These are phyloP conservation scores for Phalanger gymnotis DNA, from an alignment of 2,797 vertebrate genomes.

Conservation along the genomic window DNA sequence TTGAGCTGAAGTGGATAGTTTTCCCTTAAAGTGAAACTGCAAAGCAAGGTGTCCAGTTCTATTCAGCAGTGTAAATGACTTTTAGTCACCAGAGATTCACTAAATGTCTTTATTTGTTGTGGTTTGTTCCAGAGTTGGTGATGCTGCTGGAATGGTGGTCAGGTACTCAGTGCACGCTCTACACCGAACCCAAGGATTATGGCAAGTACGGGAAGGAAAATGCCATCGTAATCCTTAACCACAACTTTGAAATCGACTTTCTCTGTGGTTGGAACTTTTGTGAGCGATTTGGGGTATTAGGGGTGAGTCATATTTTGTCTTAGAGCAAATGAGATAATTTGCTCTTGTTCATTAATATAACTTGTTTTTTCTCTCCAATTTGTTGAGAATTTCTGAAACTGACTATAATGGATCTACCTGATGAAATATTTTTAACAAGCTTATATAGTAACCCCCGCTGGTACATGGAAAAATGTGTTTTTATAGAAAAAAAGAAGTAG, in stretches of 20 bases:
- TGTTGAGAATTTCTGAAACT: neutral
- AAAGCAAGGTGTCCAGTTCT: accelerated
- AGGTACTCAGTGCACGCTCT: conserved; percentile 93
- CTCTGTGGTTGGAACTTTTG: conserved; percentile 97
- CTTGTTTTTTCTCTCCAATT: accelerated
- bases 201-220: conserved; percentile 92
- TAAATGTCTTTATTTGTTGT: conserved; percentile 53
- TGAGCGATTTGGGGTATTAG: conserved; percentile 95
- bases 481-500: neutral
- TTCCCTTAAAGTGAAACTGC: neutral
- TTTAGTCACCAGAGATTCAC: accelerated
- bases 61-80: neutral
- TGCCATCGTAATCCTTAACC: conserved; percentile 96
- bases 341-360: accelerated
- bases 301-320: conserved; percentile 87
- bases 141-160: conserved; percentile 98
- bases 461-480: neutral
- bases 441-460: neutral
- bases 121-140: conserved; percentile 92
- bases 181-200: conserved; percentile 90
- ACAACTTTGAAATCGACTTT: conserved; percentile 98
- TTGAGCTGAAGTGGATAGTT: neutral
- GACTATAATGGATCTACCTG: accelerated
- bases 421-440: neutral
- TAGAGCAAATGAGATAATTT: accelerated